phyloP scores from a whole-genome alignment of 2,797 vertebrate species.

The Crocodylus rhombifer region DNA sequence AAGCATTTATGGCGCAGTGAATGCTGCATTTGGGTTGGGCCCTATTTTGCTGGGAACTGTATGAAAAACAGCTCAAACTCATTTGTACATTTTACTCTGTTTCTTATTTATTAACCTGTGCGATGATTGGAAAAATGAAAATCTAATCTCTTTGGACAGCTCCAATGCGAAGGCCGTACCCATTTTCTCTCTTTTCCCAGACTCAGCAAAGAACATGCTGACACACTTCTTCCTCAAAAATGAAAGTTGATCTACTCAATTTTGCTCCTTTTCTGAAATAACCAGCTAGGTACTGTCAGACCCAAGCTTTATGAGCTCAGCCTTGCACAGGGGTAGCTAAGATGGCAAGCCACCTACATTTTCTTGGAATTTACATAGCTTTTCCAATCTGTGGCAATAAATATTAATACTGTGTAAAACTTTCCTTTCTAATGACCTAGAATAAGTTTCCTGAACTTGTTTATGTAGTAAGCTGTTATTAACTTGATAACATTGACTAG shows the following conservation, averaged over 20 bases:
- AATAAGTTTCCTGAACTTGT: conserved; percentile 57
- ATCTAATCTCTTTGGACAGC: neutral
- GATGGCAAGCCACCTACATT: neutral
- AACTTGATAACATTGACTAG: conserved; percentile 67
- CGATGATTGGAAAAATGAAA: neutral
- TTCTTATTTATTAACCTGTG: rapidly evolving
- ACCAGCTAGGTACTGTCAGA: neutral
- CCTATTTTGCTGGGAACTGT: rapidly evolving
- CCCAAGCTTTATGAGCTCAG: neutral
- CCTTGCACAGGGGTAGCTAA: neutral
- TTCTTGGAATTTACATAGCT: conserved; percentile 20
- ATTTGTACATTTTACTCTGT: neutral
- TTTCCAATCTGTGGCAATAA: conserved; percentile 58
- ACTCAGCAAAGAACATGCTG: neutral
- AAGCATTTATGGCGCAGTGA: neutral
- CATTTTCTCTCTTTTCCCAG: neutral
- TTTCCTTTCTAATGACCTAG: conserved; percentile 57
- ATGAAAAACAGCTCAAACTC: neutral
- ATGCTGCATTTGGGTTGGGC: neutral
- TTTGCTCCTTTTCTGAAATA: neutral
- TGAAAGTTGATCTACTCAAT: neutral
- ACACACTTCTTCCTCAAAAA: conserved; percentile 7
- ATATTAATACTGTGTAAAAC: conserved; percentile 60
- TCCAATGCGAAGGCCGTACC: rapidly evolving
- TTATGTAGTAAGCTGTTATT: conserved; percentile 64